Base-by-base conservation (phyloP, 2,797 vertebrate genomes). In the Melanotaenia nigrans region DNA sequence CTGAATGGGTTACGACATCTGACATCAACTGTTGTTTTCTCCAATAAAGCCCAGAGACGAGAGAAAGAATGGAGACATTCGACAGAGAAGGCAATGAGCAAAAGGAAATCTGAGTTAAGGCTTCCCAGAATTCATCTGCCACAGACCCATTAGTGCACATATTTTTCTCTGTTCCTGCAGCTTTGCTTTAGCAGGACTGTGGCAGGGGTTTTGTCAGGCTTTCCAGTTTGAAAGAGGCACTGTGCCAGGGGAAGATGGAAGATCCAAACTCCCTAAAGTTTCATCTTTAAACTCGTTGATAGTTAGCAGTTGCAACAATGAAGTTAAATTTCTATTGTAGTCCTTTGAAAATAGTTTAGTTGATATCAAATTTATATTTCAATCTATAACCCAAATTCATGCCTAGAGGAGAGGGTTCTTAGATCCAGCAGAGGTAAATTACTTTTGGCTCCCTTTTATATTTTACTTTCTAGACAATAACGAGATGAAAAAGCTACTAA, bases 11-110 rank as follows among this genome's bases (percentile, higher is more conserved):
- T 58, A 58, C 77, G 60, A 76, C 73, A 73, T 82, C 73, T 76
- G 77, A 87, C 80, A 83, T 79, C 57, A 71, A 62, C 71, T 77
- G 64, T 61, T 87, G 73, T 83, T 85, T 71, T 77, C 65, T 78
- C 35, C 20, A 30, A 57, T 65, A 55, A 68, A 72, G 55, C 47
- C 40, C 58, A 54, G 25, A 69, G 36, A 75, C 11, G 25, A 61
- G 18, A 25, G 45, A 4, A 32, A 73, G 49, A 77, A 51, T 18
- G 13, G 20, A 77, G 28, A 56, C 28, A 20, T 76, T 55, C 30
- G 45, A 63, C 59, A 68, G 51, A 18, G 42, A 54, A 58, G 45
- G 45, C 60, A 2, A 35, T 1, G n/a, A 36, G 65, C 22, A 36
- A 66, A 65, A 45, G 67, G 67, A 77, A 83, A 75, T 73, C 18